A percentile compares a stretch with the other conserved stretches of the same genome.
Conservation (phyloP, 2,113 vertebrate species). For the Tricholaema leucomelas region DNA sequence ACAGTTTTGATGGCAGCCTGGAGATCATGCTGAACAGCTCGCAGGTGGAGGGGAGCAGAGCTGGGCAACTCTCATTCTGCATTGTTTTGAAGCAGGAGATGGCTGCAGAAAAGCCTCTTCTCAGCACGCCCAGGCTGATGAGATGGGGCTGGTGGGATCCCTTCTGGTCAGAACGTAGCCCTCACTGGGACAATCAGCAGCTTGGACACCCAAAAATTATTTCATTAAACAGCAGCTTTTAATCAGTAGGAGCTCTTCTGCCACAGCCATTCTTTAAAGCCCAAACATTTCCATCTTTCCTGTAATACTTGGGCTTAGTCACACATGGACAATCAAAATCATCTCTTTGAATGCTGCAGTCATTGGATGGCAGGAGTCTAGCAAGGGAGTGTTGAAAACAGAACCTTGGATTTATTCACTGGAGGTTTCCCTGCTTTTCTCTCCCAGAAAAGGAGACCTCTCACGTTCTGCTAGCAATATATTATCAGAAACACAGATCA, state of each 20-base stretch:
- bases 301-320: slow-evolving; percentile 64
- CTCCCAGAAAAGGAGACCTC: not conserved
- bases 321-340: slow-evolving; percentile 43
- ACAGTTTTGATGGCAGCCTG: not conserved
- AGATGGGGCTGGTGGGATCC: slow-evolving; percentile 30
- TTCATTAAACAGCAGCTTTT: slow-evolving; percentile 51
- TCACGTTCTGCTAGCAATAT: not conserved
- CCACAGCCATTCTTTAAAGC: slow-evolving; percentile 52
- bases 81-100: slow-evolving; percentile 23
- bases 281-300: slow-evolving; percentile 62
- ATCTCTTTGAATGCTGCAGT: slow-evolving; percentile 40
- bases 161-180: slow-evolving; percentile 47
- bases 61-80: slow-evolving; percentile 12
- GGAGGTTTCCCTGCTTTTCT: not conserved
- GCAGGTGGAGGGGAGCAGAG: not conserved
- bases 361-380: slow-evolving; percentile 26
- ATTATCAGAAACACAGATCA: not conserved
- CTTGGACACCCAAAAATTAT: slow-evolving; percentile 54
- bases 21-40: not conserved
- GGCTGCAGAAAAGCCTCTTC: slow-evolving; percentile 45
- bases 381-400: slow-evolving; percentile 42
- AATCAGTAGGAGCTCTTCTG: slow-evolving; percentile 61
- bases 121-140: not conserved
- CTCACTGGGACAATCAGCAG: slow-evolving; percentile 56
- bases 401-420: slow-evolving; percentile 27